Percentiles rank a stretch among this genome's conserved stretches.
Conservation (phyloP, 2,113 vertebrate genomes). For the Percina caprodes region DNA sequence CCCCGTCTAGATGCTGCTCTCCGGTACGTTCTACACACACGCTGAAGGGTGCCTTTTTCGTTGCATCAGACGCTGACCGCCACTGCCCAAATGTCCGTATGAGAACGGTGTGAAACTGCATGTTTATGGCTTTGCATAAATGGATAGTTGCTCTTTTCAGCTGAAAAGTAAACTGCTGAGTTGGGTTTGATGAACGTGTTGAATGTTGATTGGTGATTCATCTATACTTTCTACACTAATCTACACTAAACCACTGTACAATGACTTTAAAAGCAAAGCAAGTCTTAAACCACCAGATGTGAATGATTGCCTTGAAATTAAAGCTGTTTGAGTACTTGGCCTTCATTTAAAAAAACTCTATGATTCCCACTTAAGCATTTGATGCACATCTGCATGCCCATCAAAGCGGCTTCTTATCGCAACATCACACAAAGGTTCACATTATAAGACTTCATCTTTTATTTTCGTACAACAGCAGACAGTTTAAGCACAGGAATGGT, state of each 20-base stretch:
- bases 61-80: too few relatives aligned
- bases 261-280: background rate
- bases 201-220: background rate
- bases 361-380: background rate
- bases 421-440: slow-evolving; percentile 44
- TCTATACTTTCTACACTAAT: background rate
- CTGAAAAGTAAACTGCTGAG: slow-evolving; percentile 5
- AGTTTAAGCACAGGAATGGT: slow-evolving; percentile 59
- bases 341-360: background rate
- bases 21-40: too few relatives aligned
- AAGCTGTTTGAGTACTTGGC: background rate
- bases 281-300: background rate
- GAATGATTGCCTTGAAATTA: background rate
- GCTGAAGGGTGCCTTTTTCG: too few relatives aligned
- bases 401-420: background rate
- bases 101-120: too few relatives aligned
- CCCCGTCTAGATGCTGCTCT: too few relatives aligned
- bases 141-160: slow-evolving; percentile 16
- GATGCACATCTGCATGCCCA: background rate
- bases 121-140: slow-evolving; percentile 26
- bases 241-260: background rate
- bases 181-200: slow-evolving; percentile 22
- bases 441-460: slow-evolving; percentile 40
- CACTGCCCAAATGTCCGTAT: background rate
- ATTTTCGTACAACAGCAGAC: slow-evolving; percentile 65